Conservation (phyloP, 2,888 invertebrate genomes). For the Lepidocyrtinus sp. region DNA sequence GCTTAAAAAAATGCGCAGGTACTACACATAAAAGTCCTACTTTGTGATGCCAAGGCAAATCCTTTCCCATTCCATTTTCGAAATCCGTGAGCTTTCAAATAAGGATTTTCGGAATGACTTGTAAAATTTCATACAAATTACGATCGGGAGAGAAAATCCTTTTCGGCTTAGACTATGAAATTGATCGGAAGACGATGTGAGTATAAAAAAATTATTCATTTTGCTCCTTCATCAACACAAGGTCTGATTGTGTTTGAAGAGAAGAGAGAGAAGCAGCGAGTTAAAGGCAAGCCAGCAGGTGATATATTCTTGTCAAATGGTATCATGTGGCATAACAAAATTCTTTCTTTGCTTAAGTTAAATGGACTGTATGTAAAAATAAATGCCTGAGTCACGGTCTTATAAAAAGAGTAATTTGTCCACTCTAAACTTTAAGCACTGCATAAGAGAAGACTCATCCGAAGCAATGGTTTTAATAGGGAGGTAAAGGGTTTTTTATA, state of each 20-base stretch:
- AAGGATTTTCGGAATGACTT: constrained; percentile 52
- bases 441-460: too few species aligned
- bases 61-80: too few species aligned
- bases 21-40: not conserved
- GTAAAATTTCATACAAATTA: constrained; percentile 40
- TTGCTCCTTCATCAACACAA: too few species aligned
- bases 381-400: constrained; percentile 57
- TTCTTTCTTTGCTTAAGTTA: constrained; percentile 20
- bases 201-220: too few species aligned
- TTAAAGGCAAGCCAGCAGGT: constrained; percentile 55
- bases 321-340: constrained; percentile 53
- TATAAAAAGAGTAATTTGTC: constrained; percentile 53
- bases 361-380: constrained; percentile 30
- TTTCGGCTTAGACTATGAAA: too few species aligned
- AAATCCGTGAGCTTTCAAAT: not conserved
- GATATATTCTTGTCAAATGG: constrained; percentile 55
- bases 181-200: too few species aligned
- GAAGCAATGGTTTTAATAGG: too few species aligned
- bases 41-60: too few species aligned
- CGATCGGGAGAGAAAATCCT: too few species aligned
- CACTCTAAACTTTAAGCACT: constrained; percentile 17
- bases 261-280: too few species aligned
- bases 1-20: not conserved
- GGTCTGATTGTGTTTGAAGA: too few species aligned
- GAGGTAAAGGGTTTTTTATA: too few species aligned